Conservation (phyloP, 2,888 invertebrate species). For the Melolontha melolontha region DNA sequence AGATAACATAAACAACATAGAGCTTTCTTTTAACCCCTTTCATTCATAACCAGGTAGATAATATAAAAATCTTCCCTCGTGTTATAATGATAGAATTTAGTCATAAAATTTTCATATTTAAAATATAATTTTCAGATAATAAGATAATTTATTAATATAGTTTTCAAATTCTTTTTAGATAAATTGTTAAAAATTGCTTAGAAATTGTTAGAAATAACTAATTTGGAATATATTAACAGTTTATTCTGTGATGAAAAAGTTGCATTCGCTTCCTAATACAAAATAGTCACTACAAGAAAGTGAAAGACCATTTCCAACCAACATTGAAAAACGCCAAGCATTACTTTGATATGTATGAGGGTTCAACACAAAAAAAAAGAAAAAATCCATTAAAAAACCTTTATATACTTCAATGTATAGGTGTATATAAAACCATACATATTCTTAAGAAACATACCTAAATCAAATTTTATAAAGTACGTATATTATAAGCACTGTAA, state of each 20-base stretch:
- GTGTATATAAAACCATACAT: conserved; percentile 18
- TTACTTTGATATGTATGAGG: conserved; percentile 1
- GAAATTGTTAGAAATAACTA: too few species aligned
- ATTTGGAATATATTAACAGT: background rate
- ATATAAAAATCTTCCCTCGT: too few species aligned
- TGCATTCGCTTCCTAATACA: background rate
- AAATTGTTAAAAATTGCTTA: too few species aligned
- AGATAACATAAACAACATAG: too few species aligned
- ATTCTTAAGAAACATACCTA: background rate
- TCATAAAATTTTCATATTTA: too few species aligned
- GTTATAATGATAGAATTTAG: too few species aligned
- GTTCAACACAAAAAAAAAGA: conserved; percentile 19
- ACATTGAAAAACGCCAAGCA: background rate
- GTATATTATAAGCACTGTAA: conserved; percentile 1
- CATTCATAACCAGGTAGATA: too few species aligned
- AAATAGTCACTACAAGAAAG: conserved; percentile 8
- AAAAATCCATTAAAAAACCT: conserved; percentile 12
- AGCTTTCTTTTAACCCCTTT: too few species aligned
- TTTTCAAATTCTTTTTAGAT: too few species aligned
- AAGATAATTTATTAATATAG: too few species aligned
- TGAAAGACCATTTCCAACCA: too few species aligned
- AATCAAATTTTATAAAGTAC: conserved; percentile 9
- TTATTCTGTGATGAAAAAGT: conserved; percentile 20
- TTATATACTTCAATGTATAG: conserved; percentile 25
- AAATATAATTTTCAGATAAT: too few species aligned